A percentile compares a stretch with the other conserved stretches of the same genome.
These are phyloP conservation scores for Cataglyphis altisquamis DNA, from an alignment of 2,888 invertebrate genomes.

Conservation along the genomic window DNA sequence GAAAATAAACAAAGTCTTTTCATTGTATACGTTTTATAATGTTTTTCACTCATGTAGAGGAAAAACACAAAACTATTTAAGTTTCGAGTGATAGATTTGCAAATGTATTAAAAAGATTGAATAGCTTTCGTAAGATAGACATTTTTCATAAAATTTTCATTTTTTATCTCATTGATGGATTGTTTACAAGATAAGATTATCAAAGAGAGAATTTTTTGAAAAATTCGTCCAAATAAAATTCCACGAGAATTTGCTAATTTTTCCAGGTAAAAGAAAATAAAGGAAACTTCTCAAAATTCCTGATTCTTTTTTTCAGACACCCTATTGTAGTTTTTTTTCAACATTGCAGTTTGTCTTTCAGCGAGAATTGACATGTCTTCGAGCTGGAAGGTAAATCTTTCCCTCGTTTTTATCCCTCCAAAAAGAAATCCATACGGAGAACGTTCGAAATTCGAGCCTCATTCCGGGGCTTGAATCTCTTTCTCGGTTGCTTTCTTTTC, in stretches of 20 bases:
- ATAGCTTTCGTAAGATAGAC: neutral
- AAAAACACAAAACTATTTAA: too few relatives aligned
- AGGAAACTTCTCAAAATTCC: neutral
- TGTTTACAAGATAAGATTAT: neutral
- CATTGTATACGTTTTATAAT: too few relatives aligned
- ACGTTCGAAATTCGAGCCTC: conserved; percentile 63
- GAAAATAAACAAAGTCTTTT: too few relatives aligned
- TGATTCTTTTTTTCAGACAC: neutral
- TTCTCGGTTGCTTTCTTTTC: conserved; percentile 46
- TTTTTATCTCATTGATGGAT: neutral
- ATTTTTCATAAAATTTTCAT: neutral
- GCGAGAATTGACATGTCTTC: neutral
- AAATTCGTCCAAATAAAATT: neutral
- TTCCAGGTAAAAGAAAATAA: neutral
- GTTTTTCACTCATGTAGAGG: too few relatives aligned
- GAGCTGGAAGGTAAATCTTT: neutral
- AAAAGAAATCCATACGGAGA: conserved; percentile 35
- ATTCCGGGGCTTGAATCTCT: conserved; percentile 33
- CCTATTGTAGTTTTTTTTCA: neutral
- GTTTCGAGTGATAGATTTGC: too few relatives aligned
- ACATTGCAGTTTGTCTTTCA: neutral
- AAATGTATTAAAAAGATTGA: neutral
- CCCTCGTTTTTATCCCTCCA: conserved; percentile 16
- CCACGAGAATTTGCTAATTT: neutral
- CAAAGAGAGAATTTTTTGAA: neutral